Conservation (phyloP, 2,888 invertebrate genomes). For the Drosophila longiperda region DNA sequence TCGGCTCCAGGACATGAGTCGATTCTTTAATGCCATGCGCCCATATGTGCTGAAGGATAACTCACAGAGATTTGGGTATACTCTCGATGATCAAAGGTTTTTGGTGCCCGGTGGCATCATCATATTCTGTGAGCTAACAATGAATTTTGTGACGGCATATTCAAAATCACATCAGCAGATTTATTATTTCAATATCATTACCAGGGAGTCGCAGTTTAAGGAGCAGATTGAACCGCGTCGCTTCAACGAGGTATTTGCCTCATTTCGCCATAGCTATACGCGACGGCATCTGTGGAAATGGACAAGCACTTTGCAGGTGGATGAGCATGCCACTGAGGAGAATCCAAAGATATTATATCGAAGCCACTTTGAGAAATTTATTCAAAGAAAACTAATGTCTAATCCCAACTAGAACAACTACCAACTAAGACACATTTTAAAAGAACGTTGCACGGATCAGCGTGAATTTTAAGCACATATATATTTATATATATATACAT, state of each 20-base stretch:
- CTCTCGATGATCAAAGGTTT: constrained; percentile 80
- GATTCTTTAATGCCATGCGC: constrained; percentile 82
- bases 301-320: constrained; percentile 83
- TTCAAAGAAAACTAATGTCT: constrained; percentile 54
- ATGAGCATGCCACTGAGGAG: constrained; percentile 68
- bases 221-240: constrained; percentile 51
- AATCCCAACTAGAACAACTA: constrained; percentile 26
- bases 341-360: constrained; percentile 74
- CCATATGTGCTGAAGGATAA: constrained; percentile 83
- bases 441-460: constrained; percentile 1
- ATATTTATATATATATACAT: not conserved
- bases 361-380: constrained; percentile 72
- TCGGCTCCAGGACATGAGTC: constrained; percentile 71
- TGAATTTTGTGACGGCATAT: constrained; percentile 69
- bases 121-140: constrained; percentile 81
- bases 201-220: constrained; percentile 65
- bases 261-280: constrained; percentile 81
- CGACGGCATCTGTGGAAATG: constrained; percentile 83
- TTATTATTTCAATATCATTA: constrained; percentile 78
- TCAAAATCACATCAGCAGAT: constrained; percentile 74
- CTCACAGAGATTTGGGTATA: constrained; percentile 79
- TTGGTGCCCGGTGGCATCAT: constrained; percentile 84
- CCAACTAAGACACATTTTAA: constrained; percentile 19
- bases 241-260: constrained; percentile 75
- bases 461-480: not conserved